Evolutionary conservation across 2,797 vertebrate genomes (phyloP), one percentile per base, ranked within the genome.

Genomic region (Parauchenoglanis ngamensis): DNA sequence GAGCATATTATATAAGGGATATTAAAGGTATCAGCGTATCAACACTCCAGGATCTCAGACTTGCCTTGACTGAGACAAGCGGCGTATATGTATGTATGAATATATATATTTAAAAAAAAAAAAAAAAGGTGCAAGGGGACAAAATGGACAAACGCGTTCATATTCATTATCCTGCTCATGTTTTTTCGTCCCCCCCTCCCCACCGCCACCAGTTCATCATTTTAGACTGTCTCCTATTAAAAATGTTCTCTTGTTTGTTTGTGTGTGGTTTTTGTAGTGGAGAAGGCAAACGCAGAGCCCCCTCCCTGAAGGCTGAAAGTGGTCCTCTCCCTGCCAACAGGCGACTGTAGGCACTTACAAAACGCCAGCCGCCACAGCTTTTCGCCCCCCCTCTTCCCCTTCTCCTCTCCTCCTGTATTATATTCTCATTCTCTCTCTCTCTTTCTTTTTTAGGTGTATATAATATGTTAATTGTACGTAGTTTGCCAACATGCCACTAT

Each of bases 191-290:
- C 78, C 77, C 78, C 77, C 46, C 68, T 21, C 59, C 78, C 82
- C 59, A 23, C 61, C 23, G 17, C 68, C 87, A 85, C 72, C 84
- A 82, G 78, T 86, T 88, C 91, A 92, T 93, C 92, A 92, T 93
- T 91, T 93, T 93, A 93, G 94, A 95, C 94, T 94, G 92, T 92
- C 94, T 93, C 90, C 92, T 98, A 97, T 98, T 99, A 98, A 99
- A 84, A 99, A 96, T 98, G 98, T 96, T 99, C 97, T 99, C 96
- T 88, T 99, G 98, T 99, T 97, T 99, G 98, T 99, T 97, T 98
- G 94, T 98, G 97, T 98, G 97, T 98, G 97, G 97, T 97, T 99
- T 98, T 99, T 98, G 96, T 99, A 99, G 98, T 98, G 97, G 98
- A 99, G 98, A 98, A 99, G 98, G 98, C 97, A 98, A 97, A 97